Evolutionary conservation across 2,113 vertebrate genomes (phyloP).

Genomic region (Pleuronectes platessa): DNA sequence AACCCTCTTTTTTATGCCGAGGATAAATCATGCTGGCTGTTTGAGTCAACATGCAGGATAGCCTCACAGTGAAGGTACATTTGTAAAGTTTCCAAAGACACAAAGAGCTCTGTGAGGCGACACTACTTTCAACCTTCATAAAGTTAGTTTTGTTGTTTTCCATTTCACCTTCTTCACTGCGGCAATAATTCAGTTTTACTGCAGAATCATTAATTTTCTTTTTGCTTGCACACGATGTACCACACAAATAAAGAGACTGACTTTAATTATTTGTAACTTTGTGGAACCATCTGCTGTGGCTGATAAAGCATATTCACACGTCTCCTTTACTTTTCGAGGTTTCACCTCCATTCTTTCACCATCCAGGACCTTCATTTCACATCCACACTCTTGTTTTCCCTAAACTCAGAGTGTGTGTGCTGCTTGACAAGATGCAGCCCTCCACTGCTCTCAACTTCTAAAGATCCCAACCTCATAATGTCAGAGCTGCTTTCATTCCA

Average conservation of each 20-base stretch:
- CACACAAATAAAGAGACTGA: slow-evolving; percentile 3
- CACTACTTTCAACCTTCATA: slow-evolving; percentile 25
- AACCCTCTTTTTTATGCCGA: neutral
- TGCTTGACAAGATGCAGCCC: slow-evolving; percentile 14
- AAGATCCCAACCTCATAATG: slow-evolving; percentile 12
- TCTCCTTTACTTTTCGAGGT: neutral
- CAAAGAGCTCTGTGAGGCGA: neutral
- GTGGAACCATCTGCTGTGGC: neutral
- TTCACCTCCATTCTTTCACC: neutral
- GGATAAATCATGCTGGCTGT: neutral
- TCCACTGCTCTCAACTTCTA: neutral
- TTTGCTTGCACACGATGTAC: neutral
- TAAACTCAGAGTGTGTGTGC: no score
- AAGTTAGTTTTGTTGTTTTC: slow-evolving; percentile 5
- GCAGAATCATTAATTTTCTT: slow-evolving; percentile 18
- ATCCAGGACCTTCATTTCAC: no score
- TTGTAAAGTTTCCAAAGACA: neutral
- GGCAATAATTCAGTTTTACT: neutral
- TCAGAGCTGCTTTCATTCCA: slow-evolving; percentile 29
- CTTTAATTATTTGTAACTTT: slow-evolving; percentile 12
- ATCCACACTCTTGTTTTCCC: neutral
- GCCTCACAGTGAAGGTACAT: neutral
- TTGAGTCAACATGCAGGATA: neutral
- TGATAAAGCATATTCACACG: slow-evolving; percentile 2
- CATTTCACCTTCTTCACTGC: slow-evolving; percentile 6